Percentiles rank a stretch among this genome's conserved stretches.
Evolutionary conservation across 1,140 invertebrate species (phyloP).

Genomic region (Drosophila pachea): DNA sequence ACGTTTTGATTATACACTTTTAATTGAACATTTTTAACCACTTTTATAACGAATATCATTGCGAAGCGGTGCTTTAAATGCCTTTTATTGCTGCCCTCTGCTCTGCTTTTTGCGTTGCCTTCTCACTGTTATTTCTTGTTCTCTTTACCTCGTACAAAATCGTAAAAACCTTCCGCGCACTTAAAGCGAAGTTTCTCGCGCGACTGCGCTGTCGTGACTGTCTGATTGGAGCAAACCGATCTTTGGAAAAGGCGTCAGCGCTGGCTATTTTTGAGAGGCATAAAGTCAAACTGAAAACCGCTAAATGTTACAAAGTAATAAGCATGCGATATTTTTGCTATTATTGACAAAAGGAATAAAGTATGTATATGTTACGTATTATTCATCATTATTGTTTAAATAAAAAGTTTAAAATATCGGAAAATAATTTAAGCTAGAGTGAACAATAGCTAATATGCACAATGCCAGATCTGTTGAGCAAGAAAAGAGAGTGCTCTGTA

Average conservation of each 20-base stretch:
- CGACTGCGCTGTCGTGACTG: constrained; percentile 58
- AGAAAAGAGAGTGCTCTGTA: constrained; percentile 1
- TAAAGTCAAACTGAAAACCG: not conserved
- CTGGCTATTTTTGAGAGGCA: not conserved
- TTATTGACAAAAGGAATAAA: too few relatives aligned
- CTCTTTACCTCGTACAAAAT: constrained; percentile 35
- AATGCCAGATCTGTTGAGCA: constrained; percentile 3
- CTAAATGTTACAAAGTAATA: too few relatives aligned
- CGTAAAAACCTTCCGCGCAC: constrained; percentile 43
- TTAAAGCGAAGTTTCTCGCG: constrained; percentile 46
- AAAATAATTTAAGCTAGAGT: not conserved
- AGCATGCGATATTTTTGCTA: too few relatives aligned
- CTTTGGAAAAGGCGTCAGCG: constrained; percentile 22
- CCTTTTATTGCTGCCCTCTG: constrained; percentile 41
- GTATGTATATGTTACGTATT: too few relatives aligned
- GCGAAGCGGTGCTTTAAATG: constrained; percentile 20
- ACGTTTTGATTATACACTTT: constrained; percentile 42
- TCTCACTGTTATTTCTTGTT: constrained; percentile 15
- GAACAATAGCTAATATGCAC: not conserved
- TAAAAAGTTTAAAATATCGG: too few relatives aligned
- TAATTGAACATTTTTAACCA: constrained; percentile 35
- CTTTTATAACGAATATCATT: constrained; percentile 19
- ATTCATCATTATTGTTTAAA: too few relatives aligned
- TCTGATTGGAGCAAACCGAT: constrained; percentile 42
- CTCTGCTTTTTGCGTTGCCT: constrained; percentile 30